phyloP scores from a whole-genome alignment of 2,113 vertebrate genomes.

The Eurypyga helias region DNA sequence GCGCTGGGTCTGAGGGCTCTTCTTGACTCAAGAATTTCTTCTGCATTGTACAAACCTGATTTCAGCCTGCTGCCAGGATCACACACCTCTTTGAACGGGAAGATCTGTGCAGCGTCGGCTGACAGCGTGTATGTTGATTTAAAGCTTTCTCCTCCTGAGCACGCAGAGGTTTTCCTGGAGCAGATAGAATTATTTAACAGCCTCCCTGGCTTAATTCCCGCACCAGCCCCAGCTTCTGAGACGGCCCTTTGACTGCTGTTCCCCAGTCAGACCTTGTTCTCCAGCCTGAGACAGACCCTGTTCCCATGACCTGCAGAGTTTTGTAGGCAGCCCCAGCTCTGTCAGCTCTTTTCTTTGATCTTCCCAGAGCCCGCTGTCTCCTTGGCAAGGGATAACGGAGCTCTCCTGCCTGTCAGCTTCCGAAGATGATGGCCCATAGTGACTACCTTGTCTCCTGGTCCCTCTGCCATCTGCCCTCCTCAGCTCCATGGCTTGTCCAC shows the following conservation, averaged over 20 bases:
- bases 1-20: neutral
- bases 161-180: slow-evolving; percentile 18
- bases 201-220: neutral
- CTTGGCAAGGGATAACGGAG: neutral
- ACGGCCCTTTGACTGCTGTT: neutral
- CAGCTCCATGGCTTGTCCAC: neutral
- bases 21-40: neutral
- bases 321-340: neutral
- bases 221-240: neutral
- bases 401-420: neutral
- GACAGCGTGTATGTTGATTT: neutral
- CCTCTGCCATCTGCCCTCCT: neutral
- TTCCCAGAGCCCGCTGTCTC: neutral
- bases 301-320: neutral
- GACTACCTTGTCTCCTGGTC: neutral
- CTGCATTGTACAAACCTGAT: neutral
- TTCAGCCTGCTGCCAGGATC: neutral
- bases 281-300: neutral
- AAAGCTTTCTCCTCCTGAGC: slow-evolving; percentile 16
- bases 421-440: neutral
- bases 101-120: slow-evolving; percentile 35
- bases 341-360: neutral
- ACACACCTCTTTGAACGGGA: neutral
- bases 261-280: neutral
- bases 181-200: slow-evolving; percentile 10